Percentiles rank a stretch among this genome's conserved stretches.
These are phyloP conservation scores for Ennomos erosarius DNA, from an alignment of 2,888 invertebrate species.

Conservation along the genomic window DNA sequence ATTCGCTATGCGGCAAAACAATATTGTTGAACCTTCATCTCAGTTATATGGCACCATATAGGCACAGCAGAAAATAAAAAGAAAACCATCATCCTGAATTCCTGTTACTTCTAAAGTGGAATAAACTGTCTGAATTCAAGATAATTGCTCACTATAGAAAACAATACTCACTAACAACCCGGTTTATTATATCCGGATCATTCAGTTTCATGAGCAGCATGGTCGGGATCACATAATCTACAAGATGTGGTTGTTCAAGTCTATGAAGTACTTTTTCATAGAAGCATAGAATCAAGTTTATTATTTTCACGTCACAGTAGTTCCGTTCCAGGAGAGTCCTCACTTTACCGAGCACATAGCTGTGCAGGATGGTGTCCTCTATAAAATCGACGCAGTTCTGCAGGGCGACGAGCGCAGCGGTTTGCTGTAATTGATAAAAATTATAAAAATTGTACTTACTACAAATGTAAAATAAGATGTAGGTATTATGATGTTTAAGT, in stretches of 20 bases:
- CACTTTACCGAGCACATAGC: conserved; percentile 93
- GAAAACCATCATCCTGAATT: conserved; percentile 14
- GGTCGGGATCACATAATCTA: conserved; percentile 96
- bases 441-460: background rate
- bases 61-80: conserved; percentile 12
- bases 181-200: conserved; percentile 95
- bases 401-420: conserved; percentile 90
- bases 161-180: conserved; percentile 95
- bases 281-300: conserved; percentile 91
- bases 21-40: background rate
- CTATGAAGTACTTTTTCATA: conserved; percentile 93
- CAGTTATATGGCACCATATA: conserved; percentile 26
- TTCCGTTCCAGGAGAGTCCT: conserved; percentile 92
- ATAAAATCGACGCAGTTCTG: conserved; percentile 93
- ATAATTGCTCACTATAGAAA: conserved; percentile 3
- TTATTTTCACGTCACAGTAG: conserved; percentile 91
- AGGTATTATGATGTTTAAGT: too few relatives aligned
- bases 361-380: conserved; percentile 92
- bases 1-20: conserved; percentile 19
- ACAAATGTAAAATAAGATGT: too few relatives aligned
- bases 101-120: background rate
- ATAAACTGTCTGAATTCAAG: conserved; percentile 10
- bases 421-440: conserved; percentile 8
- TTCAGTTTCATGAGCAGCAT: conserved; percentile 93
- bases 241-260: conserved; percentile 94